A percentile compares a stretch with the other conserved stretches of the same genome.
These are phyloP conservation scores for Heterohyrax brucei DNA, from an alignment of 2,797 vertebrate species.

Conservation along the genomic window DNA sequence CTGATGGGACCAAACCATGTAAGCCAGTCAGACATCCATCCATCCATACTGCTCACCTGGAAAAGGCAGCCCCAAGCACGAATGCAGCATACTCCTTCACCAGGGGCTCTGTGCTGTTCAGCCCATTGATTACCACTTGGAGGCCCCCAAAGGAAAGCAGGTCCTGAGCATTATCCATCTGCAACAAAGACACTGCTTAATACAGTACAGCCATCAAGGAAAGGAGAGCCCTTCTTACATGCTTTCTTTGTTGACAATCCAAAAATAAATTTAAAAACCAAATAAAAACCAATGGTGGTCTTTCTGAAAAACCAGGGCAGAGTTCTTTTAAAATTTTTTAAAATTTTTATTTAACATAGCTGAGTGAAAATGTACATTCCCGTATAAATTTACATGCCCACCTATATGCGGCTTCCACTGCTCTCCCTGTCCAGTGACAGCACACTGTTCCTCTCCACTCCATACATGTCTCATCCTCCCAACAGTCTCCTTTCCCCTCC, in stretches of 20 bases:
- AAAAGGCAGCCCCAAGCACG: constrained; percentile 95
- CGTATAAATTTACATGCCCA: too few species aligned
- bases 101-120: constrained; percentile 94
- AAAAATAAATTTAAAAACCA: constrained; percentile 67
- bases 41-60: constrained; percentile 91
- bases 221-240: background rate
- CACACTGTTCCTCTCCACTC: too few species aligned
- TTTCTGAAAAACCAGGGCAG: constrained; percentile 55
- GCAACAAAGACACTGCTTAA: constrained; percentile 80
- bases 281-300: background rate
- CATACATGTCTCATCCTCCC: too few species aligned
- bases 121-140: constrained; percentile 92
- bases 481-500: too few species aligned
- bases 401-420: too few species aligned
- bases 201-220: background rate
- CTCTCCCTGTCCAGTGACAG: too few species aligned
- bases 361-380: too few species aligned
- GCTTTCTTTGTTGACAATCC: constrained; percentile 31
- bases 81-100: constrained; percentile 95
- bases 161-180: constrained; percentile 97
- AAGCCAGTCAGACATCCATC: background rate
- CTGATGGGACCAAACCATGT: background rate
- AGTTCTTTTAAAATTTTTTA: background rate
- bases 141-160: constrained; percentile 95
- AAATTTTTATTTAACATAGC: too few species aligned